Base-by-base conservation (phyloP, 1,140 invertebrate species). In the Drosophila punjabiensis region DNA sequence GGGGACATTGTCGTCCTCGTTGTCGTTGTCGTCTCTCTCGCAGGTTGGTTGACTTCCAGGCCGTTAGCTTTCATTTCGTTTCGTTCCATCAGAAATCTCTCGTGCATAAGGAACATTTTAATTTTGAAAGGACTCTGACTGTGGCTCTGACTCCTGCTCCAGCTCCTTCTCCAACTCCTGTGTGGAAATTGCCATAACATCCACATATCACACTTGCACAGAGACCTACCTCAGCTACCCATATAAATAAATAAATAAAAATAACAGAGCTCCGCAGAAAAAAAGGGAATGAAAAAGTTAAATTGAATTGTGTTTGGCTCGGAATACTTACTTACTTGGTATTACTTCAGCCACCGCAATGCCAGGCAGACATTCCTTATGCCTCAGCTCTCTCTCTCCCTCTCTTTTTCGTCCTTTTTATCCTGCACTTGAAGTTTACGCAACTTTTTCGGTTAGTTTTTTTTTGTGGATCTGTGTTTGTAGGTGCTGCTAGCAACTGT, bases 41-140 rank as follows among this genome's bases (percentile, higher is more conserved):
- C 74, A 73, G 52, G 74, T 82, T 76, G 67, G 65, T 82, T 81
- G 82, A 84, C 84, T 88, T 87, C 84, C 85, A 89, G 84, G 69
- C 85, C 69, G 77, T 81, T 89, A 71, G 71, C 85, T 89, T 89
- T 84, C 70, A 84, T 89, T 81, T 87, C 73, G 77, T 75, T 79
- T 84, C 69, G 68, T 78, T 76, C 81, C 85, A 88, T 87, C 84
- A 87, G 84, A 81, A 88, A 81, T 88, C 84, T 87, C 84, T 87
- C 84, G 84, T 87, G 84, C 84, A 87, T 83, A 83, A 81, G 84
- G 81, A 88, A 88, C 84, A 87, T 87, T 87, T 88, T 84, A 89
- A 88, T 88, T 89, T 78, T 79, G 84, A 82, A 87, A 79, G 83
- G 55, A 66, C 55, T 66, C 41, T 16, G 37, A 43, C 33, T 58